Base-by-base conservation (phyloP, 2,113 vertebrate species). In the Gymnocephalus cernua region DNA sequence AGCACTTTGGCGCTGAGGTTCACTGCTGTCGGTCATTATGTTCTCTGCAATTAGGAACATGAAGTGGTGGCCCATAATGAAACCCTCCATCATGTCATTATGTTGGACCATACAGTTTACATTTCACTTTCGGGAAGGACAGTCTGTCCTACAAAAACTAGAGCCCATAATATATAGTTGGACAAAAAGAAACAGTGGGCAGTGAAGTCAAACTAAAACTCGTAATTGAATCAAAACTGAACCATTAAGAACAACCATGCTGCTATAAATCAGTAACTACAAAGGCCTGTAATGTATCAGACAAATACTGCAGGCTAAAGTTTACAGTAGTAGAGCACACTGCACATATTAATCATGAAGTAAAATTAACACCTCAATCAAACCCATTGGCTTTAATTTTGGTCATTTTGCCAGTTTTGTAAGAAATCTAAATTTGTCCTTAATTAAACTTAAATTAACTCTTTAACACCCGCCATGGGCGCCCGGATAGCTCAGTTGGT, bases 1-100 rank as follows among this genome's bases (percentile, higher is more conserved):
- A 86, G 87, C 88, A 90, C 91, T 91, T 86, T 80, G 76, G 83
- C 83, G 80, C 61, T 19, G 53, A 86, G 69, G 77, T 84, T 88
- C 74, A 81, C 69, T 53, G 58, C 79, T 88, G 74, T 44, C 63
- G 85, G 68, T 86, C 82, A 80, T 88, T 93, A 82, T 82, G 77
- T 77, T 87, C 66, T 67, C 86, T 63, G 70, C 84, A 91, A 92
- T 94, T 92, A 93, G 81, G 72, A 74, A 81, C 86, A 89, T 88
- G 86, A 86, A 89, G 86, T 86, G 72, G 57, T 38, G 73, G 35
- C 4, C 67, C 78, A 86, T 89, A 86, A 86, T 89, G 79, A 89
- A 86, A 59, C 68, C 71, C 84, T 91, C 50, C 45, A 86, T 94
- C 73, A 80, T 86, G 83, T 82, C 77, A 83, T 87, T 90, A 78